Conservation (phyloP, 2,888 invertebrate species). For the Auanema freiburgensis region DNA sequence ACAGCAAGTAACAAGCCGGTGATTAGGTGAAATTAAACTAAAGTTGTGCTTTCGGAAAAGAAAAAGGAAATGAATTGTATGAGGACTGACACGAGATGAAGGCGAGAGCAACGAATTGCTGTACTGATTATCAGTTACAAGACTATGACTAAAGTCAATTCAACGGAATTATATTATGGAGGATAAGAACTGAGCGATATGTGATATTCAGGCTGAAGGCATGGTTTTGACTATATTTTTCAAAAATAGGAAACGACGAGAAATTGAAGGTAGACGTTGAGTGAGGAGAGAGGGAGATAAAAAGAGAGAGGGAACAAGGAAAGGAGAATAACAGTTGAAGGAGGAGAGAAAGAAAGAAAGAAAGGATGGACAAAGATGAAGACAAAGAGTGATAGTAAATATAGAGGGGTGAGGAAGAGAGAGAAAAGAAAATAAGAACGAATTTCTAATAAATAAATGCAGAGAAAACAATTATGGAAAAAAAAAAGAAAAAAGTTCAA, state of each 20-base stretch:
- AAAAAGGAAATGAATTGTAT: too few species aligned
- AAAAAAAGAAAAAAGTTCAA: too few species aligned
- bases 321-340: constrained; percentile 4
- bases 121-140: constrained; percentile 28
- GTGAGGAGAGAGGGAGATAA: constrained; percentile 5
- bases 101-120: neutral
- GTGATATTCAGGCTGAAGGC: neutral
- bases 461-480: too few species aligned
- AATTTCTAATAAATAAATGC: too few species aligned
- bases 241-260: too few species aligned
- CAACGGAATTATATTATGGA: constrained; percentile 1
- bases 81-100: neutral
- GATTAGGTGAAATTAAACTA: constrained; percentile 5
- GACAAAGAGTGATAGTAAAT: neutral
- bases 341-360: neutral
- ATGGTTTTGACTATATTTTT: neutral
- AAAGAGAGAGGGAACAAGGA: constrained; percentile 2
- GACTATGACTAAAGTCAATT: neutral
- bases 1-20: too few species aligned
- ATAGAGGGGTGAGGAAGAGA: neutral
- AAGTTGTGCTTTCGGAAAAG: constrained; percentile 6
- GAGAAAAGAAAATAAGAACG: neutral
- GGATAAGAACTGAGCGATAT: neutral
- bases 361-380: too few species aligned
- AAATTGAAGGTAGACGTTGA: constrained; percentile 11